Conservation (phyloP, 2,113 vertebrate genomes). For the Xiphophorus hellerii region DNA sequence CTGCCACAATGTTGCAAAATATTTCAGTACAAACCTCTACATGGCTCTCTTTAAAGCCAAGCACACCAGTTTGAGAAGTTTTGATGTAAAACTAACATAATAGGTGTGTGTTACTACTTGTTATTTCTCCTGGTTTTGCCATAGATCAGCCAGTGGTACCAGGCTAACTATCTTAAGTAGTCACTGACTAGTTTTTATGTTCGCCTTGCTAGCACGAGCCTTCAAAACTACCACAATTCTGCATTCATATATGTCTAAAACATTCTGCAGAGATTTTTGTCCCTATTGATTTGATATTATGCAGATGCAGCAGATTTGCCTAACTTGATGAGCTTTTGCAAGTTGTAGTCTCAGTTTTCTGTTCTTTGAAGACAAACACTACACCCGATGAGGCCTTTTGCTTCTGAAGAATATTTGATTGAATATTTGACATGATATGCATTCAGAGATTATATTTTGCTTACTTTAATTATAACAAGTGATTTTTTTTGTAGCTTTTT, state of each 20-base stretch:
- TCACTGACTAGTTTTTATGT: no score
- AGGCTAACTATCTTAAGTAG: background rate
- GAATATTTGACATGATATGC: no score
- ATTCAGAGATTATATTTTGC: no score
- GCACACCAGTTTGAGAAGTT: conserved; percentile 8
- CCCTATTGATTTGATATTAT: no score
- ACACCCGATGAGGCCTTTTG: background rate
- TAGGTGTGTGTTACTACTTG: conserved; percentile 6
- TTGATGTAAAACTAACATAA: conserved; percentile 13
- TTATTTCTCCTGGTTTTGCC: conserved; percentile 1
- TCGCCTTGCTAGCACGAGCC: no score
- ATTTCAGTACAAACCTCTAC: conserved; percentile 3
- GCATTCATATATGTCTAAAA: no score
- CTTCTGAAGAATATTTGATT: background rate
- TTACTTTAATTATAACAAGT: no score
- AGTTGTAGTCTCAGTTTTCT: background rate
- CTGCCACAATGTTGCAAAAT: conserved; percentile 32
- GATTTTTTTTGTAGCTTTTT: no score
- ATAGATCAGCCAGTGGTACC: background rate
- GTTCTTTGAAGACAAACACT: background rate
- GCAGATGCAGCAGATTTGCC: background rate
- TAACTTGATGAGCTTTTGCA: background rate
- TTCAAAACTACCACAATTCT: no score
- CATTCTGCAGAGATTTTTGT: no score
- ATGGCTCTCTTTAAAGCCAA: conserved; percentile 13